Conservation (phyloP, 2,888 invertebrate genomes). For the Selenia dentaria region DNA sequence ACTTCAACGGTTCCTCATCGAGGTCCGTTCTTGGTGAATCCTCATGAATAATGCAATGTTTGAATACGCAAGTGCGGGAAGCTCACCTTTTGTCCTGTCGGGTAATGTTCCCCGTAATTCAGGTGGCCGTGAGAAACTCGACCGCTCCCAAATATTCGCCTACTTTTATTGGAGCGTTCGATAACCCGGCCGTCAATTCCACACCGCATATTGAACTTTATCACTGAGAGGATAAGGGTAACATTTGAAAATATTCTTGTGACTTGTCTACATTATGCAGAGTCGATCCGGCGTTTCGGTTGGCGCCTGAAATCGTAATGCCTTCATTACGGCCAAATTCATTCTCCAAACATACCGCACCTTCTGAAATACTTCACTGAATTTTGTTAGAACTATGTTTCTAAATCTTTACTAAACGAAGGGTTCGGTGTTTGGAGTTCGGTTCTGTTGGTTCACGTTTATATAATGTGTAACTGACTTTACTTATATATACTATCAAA, state of each 20-base stretch:
- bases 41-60: constrained; percentile 16
- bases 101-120: constrained; percentile 19
- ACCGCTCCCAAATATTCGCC: constrained; percentile 13
- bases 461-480: too few species aligned
- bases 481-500: too few species aligned
- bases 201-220: constrained; percentile 1
- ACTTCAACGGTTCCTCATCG: background rate
- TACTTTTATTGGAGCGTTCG: constrained; percentile 16
- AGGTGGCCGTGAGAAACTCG: constrained; percentile 12
- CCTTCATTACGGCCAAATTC: constrained; percentile 30
- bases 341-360: constrained; percentile 18
- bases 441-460: too few species aligned
- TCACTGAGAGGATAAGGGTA: background rate
- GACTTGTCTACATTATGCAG: constrained; percentile 26
- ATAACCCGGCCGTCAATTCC: background rate
- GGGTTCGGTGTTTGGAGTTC: too few species aligned
- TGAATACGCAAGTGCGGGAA: constrained; percentile 11
- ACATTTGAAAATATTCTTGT: background rate
- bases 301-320: constrained; percentile 32
- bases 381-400: background rate
- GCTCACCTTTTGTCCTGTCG: constrained; percentile 17
- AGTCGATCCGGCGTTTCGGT: constrained; percentile 24
- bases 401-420: too few species aligned
- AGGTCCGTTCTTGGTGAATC: constrained; percentile 10
- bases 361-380: constrained; percentile 7